Conservation (phyloP, 2,113 vertebrate species). For the Phycodurus eques region DNA sequence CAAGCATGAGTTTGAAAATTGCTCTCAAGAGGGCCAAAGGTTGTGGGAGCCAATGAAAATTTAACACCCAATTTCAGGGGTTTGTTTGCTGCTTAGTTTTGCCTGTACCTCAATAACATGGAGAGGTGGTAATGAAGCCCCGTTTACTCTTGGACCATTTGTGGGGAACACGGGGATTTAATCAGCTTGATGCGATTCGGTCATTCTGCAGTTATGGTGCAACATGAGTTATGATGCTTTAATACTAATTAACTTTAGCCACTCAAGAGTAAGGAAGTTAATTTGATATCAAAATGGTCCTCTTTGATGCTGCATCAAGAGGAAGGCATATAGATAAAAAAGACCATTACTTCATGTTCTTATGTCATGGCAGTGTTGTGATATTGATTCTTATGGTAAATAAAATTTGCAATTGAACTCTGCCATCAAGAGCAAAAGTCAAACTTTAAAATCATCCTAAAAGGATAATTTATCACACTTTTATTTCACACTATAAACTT, state of each 20-base stretch:
- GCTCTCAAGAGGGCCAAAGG: constrained; percentile 53
- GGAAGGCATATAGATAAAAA: not conserved
- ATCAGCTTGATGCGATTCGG: not conserved
- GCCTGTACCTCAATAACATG: not conserved
- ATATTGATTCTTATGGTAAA: not conserved
- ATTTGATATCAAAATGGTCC: not conserved
- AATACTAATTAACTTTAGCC: not conserved
- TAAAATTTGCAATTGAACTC: not conserved
- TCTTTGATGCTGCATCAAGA: not conserved
- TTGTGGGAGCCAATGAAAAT: constrained; percentile 52
- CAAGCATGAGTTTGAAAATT: constrained; percentile 59
- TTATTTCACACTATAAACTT: not conserved
- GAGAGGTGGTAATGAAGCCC: not conserved
- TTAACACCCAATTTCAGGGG: constrained; percentile 47
- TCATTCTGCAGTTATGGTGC: not conserved
- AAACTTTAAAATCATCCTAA: not conserved
- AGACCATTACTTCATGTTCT: not conserved
- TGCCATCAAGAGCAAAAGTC: not conserved
- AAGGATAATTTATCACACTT: not conserved
- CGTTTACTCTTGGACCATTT: not conserved
- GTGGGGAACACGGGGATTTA: not conserved
- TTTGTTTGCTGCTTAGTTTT: constrained; percentile 28
- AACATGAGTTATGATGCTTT: not conserved
- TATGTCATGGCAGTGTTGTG: not conserved
- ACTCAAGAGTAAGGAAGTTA: not conserved